These are phyloP conservation scores for Columba guinea DNA, from an alignment of 2,797 vertebrate species.

Conservation along the genomic window DNA sequence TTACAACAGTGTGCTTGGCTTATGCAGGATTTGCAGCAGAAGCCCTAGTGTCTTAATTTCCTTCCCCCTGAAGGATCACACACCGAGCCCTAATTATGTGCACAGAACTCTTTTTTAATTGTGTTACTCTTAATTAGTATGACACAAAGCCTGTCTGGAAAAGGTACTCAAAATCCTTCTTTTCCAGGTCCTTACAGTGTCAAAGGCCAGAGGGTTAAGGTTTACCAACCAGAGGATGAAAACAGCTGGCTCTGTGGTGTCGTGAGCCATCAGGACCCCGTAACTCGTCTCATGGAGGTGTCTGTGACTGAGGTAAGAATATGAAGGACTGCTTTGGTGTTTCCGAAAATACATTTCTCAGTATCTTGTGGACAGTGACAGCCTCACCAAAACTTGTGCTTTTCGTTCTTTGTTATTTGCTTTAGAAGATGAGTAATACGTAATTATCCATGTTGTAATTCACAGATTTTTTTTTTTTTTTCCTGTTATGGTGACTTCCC, in stretches of 20 bases:
- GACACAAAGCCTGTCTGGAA: background rate
- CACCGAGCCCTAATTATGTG: background rate
- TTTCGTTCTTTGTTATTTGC: background rate
- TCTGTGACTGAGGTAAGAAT: conserved; percentile 89
- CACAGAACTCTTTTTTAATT: background rate
- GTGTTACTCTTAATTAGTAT: background rate
- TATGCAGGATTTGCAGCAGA: background rate
- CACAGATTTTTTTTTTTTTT: background rate
- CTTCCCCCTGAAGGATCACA: background rate
- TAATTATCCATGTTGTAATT: background rate
- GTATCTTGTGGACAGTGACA: background rate
- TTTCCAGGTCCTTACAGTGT: conserved; percentile 90
- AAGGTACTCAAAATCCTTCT: conserved; percentile 28
- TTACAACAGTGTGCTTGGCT: background rate
- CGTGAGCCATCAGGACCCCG: conserved; percentile 92
- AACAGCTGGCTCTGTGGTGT: conserved; percentile 89
- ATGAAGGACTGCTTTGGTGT: background rate
- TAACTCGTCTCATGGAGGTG: conserved; percentile 95
- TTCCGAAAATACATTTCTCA: background rate
- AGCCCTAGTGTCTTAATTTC: background rate
- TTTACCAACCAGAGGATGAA: conserved; percentile 95
- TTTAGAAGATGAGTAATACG: background rate
- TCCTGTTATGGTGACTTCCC: background rate
- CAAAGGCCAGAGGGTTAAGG: conserved; percentile 92
- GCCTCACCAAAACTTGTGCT: background rate